phyloP scores from a whole-genome alignment of 1,140 invertebrate species.

The Hypothenemus hampei region DNA sequence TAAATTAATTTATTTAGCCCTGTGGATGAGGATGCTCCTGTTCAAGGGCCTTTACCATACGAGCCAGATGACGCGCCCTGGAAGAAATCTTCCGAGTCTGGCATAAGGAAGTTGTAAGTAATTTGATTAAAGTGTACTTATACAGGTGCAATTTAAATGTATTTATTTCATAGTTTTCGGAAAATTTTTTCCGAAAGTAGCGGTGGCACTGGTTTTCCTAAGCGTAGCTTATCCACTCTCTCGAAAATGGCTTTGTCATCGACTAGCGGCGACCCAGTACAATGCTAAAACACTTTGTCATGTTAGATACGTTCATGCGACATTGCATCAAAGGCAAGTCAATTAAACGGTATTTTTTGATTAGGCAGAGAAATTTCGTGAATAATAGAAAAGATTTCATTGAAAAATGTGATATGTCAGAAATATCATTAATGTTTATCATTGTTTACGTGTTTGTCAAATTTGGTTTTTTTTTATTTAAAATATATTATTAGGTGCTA shows the following conservation, averaged over 20 bases:
- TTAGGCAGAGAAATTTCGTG: no score
- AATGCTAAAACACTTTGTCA: constrained; percentile 32
- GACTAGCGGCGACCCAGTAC: constrained; percentile 46
- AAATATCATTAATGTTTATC: no score
- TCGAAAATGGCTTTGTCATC: constrained; percentile 65
- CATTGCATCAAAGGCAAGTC: constrained; percentile 1
- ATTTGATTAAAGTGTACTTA: no score
- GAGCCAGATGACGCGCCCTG: constrained; percentile 94
- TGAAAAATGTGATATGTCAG: no score
- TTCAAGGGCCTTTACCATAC: constrained; percentile 91
- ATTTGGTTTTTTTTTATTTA: no score
- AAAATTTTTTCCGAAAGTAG: constrained; percentile 63
- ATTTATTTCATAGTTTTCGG: no score
- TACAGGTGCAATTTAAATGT: no score
- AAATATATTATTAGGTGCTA: no score
- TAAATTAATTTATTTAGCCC: no score
- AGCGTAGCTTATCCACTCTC: constrained; percentile 64
- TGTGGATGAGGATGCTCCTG: constrained; percentile 75
- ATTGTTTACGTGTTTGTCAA: no score
- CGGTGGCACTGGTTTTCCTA: constrained; percentile 58
- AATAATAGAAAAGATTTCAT: no score
- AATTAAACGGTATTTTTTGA: constrained; percentile 8
- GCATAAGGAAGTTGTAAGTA: constrained; percentile 92
- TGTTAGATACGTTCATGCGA: constrained; percentile 8
- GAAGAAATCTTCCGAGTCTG: constrained; percentile 75